Percentiles rank a stretch among this genome's conserved stretches.
These are phyloP conservation scores for Euproctis similis DNA, from an alignment of 2,888 invertebrate genomes.

Conservation along the genomic window DNA sequence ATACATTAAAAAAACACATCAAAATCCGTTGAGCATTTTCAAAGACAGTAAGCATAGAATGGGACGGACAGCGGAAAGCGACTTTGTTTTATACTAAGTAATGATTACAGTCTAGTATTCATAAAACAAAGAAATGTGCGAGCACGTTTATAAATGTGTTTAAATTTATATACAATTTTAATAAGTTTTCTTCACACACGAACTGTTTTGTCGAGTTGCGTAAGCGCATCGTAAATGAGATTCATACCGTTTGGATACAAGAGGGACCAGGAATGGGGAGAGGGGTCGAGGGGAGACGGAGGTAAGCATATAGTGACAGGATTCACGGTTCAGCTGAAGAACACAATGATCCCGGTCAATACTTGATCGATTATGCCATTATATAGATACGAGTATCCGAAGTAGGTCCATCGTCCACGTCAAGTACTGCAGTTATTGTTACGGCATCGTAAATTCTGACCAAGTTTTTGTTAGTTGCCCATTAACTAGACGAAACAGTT, in stretches of 20 bases:
- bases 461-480: too few relatives aligned
- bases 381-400: constrained; percentile 38
- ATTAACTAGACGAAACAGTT: too few relatives aligned
- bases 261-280: constrained; percentile 13
- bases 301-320: constrained; percentile 63
- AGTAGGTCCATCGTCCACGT: constrained; percentile 11
- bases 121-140: too few relatives aligned
- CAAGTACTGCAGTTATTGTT: constrained; percentile 4
- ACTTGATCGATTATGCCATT: constrained; percentile 72
- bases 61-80: too few relatives aligned
- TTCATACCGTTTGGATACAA: constrained; percentile 49
- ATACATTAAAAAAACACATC: too few relatives aligned
- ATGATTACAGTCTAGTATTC: too few relatives aligned
- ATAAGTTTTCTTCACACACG: constrained; percentile 7
- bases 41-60: too few relatives aligned
- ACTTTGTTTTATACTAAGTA: too few relatives aligned
- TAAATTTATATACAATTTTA: too few relatives aligned
- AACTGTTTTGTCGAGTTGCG: constrained; percentile 63
- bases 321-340: constrained; percentile 71
- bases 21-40: too few relatives aligned
- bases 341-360: constrained; percentile 71
- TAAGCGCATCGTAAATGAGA: constrained; percentile 69
- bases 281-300: constrained; percentile 25
- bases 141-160: too few relatives aligned
- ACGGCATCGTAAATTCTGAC: too few relatives aligned